Percentiles rank a stretch among this genome's conserved stretches.
Conservation (phyloP, 2,113 vertebrate species). For the Acanthisitta chloris region DNA sequence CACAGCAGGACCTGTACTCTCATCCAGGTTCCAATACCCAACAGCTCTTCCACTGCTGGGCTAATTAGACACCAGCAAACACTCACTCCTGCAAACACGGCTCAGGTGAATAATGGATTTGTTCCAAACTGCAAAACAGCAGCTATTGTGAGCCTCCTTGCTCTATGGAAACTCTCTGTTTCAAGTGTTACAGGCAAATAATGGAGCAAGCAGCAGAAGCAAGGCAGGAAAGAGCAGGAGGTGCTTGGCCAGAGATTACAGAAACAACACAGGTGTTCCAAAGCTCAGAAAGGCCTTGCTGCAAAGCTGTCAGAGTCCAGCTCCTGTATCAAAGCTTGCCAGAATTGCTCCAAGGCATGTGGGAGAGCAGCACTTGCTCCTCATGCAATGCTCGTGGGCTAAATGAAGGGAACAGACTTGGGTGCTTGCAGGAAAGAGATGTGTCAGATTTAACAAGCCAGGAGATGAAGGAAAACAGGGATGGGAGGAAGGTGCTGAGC, state of each 20-base stretch:
- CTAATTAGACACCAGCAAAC: background rate
- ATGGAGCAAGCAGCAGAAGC: background rate
- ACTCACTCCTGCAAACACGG: background rate
- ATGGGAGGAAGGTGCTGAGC: background rate
- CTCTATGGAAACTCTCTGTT: background rate
- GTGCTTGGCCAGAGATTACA: background rate
- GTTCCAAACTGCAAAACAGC: background rate
- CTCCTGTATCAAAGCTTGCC: background rate
- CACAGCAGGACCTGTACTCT: background rate
- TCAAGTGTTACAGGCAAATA: background rate
- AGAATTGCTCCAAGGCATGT: background rate
- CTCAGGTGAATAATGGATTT: background rate
- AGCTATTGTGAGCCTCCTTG: background rate
- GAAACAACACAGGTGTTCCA: background rate
- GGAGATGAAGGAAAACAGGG: background rate
- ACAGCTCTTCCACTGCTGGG: background rate
- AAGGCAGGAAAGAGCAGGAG: background rate
- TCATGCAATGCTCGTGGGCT: rapidly evolving
- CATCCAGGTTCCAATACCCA: background rate
- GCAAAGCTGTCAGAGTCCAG: background rate
- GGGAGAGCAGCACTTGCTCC: background rate
- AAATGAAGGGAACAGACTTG: background rate
- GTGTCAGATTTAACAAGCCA: background rate
- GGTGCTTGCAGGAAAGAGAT: background rate
- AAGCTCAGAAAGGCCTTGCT: background rate